Evolutionary conservation across 92 coral and sea anemone genomes (phyloP), one percentile per base, ranked within the genome.

Genomic region (Micromussa lordhowensis): DNA sequence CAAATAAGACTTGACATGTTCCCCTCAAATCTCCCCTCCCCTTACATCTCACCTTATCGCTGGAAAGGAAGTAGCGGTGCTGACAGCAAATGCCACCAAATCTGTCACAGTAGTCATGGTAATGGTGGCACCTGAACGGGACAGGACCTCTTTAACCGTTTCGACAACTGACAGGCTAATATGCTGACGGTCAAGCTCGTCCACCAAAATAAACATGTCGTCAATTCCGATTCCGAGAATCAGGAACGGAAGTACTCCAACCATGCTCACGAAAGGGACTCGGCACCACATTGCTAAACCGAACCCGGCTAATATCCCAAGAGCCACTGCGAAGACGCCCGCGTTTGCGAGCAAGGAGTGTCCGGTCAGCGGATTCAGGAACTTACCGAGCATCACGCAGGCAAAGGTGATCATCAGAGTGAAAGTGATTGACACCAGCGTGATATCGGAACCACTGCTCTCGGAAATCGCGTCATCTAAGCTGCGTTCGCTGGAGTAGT

Each of bases 31-130:
- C 18, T 0, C 26, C 18, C n/a, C n/a, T n/a, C n/a, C n/a, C n/a
- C n/a, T n/a, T n/a, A 40, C 68, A 28, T 9, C 68, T 79, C 69
- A 81, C 85, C 85, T 81, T 13, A 96, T 89, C 8, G 96, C 88
- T 5, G 96, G 96, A 69, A 94, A 94, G 26, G 87, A 82, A 7
- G 96, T 86, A 30, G 95, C 90, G 8, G 95, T 92, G 80, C 96
- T 94, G 48, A 94, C 96, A 18, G 96, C 96, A 89, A 94, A 94
- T 30, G 96, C 96, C 16, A 94, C 96, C 83, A 94, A 87, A 85
- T 94, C 96, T 66, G 96, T 94, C n/a, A 87, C 85, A 21, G 96
- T 94, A 17, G 96, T 94, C 96, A 94, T 94, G 78, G 96, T 94
- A 59, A 94, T 81, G 5, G 94, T 94, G 22, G 94, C 86, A 74